Conservation (phyloP, 2,888 invertebrate species). For the Luperina nickerlii region DNA sequence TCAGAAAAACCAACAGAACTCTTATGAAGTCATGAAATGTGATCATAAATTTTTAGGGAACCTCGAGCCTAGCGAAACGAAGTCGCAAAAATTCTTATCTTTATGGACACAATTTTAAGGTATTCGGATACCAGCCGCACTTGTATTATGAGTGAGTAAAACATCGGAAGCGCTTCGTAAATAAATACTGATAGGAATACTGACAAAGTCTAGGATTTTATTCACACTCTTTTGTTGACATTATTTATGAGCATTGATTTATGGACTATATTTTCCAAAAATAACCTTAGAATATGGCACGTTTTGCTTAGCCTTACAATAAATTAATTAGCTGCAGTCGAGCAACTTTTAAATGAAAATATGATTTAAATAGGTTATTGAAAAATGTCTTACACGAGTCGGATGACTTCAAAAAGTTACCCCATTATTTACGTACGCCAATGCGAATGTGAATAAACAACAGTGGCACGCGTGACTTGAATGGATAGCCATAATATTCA, state of each 20-base stretch:
- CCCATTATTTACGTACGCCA: slow-evolving; percentile 84
- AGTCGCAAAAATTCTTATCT: slow-evolving; percentile 82
- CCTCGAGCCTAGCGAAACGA: slow-evolving; percentile 75
- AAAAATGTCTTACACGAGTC: slow-evolving; percentile 63
- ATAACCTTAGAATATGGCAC: not conserved
- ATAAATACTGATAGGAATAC: slow-evolving; percentile 61
- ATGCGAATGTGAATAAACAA: slow-evolving; percentile 86
- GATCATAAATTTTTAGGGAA: slow-evolving; percentile 81
- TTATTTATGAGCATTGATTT: slow-evolving; percentile 51
- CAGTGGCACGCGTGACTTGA: slow-evolving; percentile 83
- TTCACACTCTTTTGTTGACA: slow-evolving; percentile 52
- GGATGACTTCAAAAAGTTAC: slow-evolving; percentile 78
- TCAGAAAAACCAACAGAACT: slow-evolving; percentile 73
- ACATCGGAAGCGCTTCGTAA: slow-evolving; percentile 62
- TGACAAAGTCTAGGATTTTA: slow-evolving; percentile 55
- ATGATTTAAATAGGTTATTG: slow-evolving; percentile 54
- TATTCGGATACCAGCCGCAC: slow-evolving; percentile 74
- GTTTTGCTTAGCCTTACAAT: slow-evolving; percentile 4
- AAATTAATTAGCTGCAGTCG: slow-evolving; percentile 13
- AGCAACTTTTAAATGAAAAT: slow-evolving; percentile 22
- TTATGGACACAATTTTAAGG: slow-evolving; percentile 82
- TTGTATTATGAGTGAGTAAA: slow-evolving; percentile 70
- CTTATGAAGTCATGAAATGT: slow-evolving; percentile 79
- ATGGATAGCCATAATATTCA: slow-evolving; percentile 80
- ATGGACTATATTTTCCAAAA: slow-evolving; percentile 17